Evolutionary conservation across 2,113 vertebrate genomes (phyloP).

Genomic region (Daphoenositta chrysoptera): DNA sequence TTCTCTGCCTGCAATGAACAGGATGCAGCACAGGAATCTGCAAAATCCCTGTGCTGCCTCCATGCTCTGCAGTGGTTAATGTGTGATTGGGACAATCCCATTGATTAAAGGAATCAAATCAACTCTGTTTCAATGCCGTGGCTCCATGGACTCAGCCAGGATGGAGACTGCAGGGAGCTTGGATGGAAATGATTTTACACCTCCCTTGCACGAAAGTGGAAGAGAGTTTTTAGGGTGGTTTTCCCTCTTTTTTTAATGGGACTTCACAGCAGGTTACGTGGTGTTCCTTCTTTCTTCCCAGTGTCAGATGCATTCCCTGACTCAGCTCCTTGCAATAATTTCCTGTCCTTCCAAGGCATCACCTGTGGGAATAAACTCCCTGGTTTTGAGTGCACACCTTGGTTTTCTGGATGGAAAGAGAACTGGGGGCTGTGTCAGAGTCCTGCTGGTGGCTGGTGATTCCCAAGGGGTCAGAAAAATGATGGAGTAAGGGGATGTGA

Average conservation of each 20-base stretch:
- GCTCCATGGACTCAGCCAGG: neutral
- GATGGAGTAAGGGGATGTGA: rapidly evolving
- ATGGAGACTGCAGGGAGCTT: neutral
- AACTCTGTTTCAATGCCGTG: neutral
- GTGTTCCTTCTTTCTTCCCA: neutral
- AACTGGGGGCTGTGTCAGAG: neutral
- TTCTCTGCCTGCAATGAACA: neutral
- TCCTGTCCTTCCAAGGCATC: neutral
- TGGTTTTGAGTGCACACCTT: rapidly evolving
- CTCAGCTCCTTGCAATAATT: neutral
- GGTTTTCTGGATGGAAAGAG: neutral
- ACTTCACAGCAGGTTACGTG: neutral
- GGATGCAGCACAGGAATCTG: neutral
- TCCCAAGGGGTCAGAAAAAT: neutral
- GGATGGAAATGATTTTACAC: neutral
- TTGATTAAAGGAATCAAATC: constrained; percentile 14
- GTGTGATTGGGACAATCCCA: constrained; percentile 35
- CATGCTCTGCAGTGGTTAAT: neutral
- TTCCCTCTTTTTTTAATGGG: neutral
- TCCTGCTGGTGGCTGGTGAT: neutral
- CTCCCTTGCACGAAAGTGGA: neutral
- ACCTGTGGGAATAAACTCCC: neutral
- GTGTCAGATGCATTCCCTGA: neutral
- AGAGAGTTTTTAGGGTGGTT: neutral
- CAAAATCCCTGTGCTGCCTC: neutral